Evolutionary conservation across 2,113 vertebrate genomes (phyloP).

Genomic region (Solea senegalensis): DNA sequence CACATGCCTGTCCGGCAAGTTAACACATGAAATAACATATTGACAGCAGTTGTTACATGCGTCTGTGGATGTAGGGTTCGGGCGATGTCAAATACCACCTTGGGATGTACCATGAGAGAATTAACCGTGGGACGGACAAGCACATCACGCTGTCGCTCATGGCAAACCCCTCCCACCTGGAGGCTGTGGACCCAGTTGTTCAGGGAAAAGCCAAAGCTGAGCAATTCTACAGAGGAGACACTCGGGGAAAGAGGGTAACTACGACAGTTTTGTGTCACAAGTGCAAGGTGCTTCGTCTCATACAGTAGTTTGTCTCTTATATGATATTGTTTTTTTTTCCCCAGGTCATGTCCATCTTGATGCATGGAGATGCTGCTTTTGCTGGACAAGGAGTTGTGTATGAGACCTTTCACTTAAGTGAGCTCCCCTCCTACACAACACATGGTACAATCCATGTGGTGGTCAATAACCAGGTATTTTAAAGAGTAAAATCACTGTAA

Average conservation of each 20-base stretch:
- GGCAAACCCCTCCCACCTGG: constrained; percentile 92
- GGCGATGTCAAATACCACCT: constrained; percentile 95
- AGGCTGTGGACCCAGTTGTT: constrained; percentile 92
- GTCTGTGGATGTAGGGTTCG: constrained; percentile 76
- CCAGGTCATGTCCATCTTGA: constrained; percentile 93
- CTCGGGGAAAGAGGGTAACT: constrained; percentile 83
- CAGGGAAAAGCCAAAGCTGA: constrained; percentile 96
- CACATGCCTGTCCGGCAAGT: no score
- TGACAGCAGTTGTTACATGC: no score
- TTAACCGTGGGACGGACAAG: constrained; percentile 89
- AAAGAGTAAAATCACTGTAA: not conserved
- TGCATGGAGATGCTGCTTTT: constrained; percentile 92
- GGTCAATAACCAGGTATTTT: constrained; percentile 93
- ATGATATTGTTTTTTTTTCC: not conserved
- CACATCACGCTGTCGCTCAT: constrained; percentile 91
- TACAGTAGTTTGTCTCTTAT: no score
- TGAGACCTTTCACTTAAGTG: constrained; percentile 92
- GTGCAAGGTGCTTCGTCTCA: not conserved
- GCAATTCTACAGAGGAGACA: constrained; percentile 95
- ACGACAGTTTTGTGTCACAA: not conserved
- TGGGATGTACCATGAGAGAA: constrained; percentile 93
- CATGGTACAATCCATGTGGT: constrained; percentile 92
- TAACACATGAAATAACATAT: no score
- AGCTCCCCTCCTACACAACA: constrained; percentile 93
- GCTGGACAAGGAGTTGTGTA: constrained; percentile 93